These are phyloP conservation scores for Rhineura floridana DNA, from an alignment of 2,113 vertebrate genomes.

Conservation along the genomic window DNA sequence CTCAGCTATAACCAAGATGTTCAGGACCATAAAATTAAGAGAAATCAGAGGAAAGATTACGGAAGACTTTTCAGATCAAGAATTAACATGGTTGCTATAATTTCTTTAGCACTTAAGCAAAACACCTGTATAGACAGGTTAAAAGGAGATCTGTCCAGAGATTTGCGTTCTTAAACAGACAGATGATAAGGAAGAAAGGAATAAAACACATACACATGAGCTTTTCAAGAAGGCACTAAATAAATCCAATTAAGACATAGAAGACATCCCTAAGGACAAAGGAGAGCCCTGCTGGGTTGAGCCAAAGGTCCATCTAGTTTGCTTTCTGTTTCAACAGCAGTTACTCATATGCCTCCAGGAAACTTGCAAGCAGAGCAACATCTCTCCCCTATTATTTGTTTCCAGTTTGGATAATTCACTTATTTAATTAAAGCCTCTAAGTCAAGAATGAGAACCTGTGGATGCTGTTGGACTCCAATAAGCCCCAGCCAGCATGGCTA, in stretches of 20 bases:
- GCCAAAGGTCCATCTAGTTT: not conserved
- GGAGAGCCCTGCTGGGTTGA: not conserved
- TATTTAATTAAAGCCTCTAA: not conserved
- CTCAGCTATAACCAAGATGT: not conserved
- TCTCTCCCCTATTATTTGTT: not conserved
- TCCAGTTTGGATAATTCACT: not conserved
- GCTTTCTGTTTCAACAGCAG: not conserved
- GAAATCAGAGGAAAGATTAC: fast-evolving
- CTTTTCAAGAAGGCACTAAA: not conserved
- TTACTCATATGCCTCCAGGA: not conserved
- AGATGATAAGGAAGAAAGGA: not conserved
- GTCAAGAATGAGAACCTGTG: not conserved
- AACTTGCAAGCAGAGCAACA: not conserved
- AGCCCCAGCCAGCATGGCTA: no score
- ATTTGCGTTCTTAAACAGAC: not conserved
- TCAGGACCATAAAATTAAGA: not conserved
- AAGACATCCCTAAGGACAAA: no score
- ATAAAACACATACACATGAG: not conserved
- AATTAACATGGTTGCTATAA: not conserved
- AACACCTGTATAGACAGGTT: not conserved
- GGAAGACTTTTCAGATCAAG: not conserved
- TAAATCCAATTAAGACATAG: not conserved
- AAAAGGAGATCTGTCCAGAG: not conserved
- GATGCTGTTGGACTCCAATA: no score
- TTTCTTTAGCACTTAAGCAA: not conserved